Conservation (phyloP, 2,888 invertebrate species). For the Aphodius granarius region DNA sequence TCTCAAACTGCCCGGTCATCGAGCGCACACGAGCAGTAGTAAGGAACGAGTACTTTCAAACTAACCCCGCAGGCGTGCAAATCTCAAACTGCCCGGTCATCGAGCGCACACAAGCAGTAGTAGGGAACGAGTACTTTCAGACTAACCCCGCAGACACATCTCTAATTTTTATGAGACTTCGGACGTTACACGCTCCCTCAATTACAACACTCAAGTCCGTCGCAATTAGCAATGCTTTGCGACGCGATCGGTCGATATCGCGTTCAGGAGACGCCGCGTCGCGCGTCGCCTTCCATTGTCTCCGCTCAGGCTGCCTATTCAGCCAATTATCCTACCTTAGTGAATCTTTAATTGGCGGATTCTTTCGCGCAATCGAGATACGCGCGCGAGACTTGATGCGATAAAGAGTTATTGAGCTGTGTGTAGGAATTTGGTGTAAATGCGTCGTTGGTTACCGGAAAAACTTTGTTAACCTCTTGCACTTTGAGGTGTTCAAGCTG, state of each 20-base stretch:
- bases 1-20: too few relatives aligned
- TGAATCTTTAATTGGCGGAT: constrained; percentile 1
- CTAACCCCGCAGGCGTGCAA: too few relatives aligned
- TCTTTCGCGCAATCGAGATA: constrained; percentile 4
- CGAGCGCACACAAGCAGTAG: too few relatives aligned
- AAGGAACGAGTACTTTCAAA: too few relatives aligned
- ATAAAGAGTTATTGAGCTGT: not conserved
- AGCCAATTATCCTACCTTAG: not conserved
- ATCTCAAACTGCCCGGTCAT: too few relatives aligned
- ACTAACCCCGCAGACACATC: too few relatives aligned
- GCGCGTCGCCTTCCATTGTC: not conserved
- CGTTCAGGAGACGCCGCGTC: not conserved
- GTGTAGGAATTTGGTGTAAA: not conserved
- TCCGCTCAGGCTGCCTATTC: not conserved
- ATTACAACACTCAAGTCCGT: not conserved
- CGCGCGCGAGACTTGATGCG: not conserved
- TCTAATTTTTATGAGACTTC: not conserved
- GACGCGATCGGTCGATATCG: not conserved
- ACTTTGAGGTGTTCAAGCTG: not conserved
- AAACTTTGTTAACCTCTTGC: not conserved
- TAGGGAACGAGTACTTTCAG: too few relatives aligned
- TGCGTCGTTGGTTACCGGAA: not conserved
- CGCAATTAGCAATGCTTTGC: not conserved
- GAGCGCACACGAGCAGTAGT: too few relatives aligned
- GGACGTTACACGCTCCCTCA: not conserved